Conservation (phyloP, 2,797 vertebrate species). For the Coregonus ussuriensis region DNA sequence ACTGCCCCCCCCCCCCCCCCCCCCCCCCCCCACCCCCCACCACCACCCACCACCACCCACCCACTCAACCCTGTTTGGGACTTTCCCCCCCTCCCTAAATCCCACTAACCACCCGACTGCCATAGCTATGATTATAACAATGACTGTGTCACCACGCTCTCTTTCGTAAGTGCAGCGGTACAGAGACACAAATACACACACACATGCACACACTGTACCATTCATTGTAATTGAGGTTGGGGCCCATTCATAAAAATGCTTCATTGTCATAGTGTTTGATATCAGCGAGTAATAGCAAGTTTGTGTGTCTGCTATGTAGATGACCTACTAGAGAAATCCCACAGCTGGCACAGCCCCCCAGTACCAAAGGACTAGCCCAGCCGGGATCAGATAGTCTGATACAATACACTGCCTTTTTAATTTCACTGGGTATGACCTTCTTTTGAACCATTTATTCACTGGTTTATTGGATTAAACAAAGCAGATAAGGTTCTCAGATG, state of each 20-base stretch:
- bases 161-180: slow-evolving; percentile 33
- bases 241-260: slow-evolving; percentile 55
- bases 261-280: slow-evolving; percentile 26
- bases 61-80: not conserved
- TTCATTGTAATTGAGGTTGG: slow-evolving; percentile 43
- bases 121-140: slow-evolving; percentile 24
- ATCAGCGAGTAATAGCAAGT: slow-evolving; percentile 21
- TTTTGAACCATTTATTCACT: slow-evolving; percentile 48
- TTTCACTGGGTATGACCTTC: slow-evolving; percentile 45
- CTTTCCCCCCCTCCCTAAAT: slow-evolving; percentile 16
- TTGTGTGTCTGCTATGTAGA: too few species aligned
- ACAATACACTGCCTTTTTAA: slow-evolving; percentile 32
- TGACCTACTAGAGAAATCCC: slow-evolving; percentile 1
- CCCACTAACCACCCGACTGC: slow-evolving; percentile 29
- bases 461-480: slow-evolving; percentile 52
- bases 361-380: slow-evolving; percentile 18
- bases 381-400: slow-evolving; percentile 24
- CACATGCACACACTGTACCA: slow-evolving; percentile 23
- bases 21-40: slow-evolving; percentile 56
- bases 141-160: slow-evolving; percentile 30
- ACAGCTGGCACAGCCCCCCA: slow-evolving; percentile 24
- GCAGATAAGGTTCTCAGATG: slow-evolving; percentile 48
- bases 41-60: slow-evolving; percentile 30
- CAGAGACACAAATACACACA: slow-evolving; percentile 16
- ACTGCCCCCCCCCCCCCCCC: slow-evolving; percentile 76